Evolutionary conservation across 2,113 vertebrate species (phyloP).

Genomic region (Ciconia maguari): DNA sequence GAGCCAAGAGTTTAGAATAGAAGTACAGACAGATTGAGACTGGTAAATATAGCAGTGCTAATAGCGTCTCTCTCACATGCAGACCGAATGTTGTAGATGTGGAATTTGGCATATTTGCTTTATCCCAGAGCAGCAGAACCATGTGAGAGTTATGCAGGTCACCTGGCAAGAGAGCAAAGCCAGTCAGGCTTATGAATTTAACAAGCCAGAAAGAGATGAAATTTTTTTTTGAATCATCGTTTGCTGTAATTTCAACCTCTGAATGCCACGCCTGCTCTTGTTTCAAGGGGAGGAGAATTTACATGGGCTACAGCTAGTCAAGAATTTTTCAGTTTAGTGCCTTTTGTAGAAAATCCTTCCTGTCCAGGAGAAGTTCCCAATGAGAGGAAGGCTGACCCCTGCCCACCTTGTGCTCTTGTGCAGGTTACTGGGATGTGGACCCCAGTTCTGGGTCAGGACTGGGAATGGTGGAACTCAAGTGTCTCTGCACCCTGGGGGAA

Average conservation of each 20-base stretch:
- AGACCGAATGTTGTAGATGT: neutral
- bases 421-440: neutral
- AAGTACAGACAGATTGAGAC: constrained; percentile 2
- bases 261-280: neutral
- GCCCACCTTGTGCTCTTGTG: neutral
- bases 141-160: neutral
- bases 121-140: neutral
- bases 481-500: neutral
- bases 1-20: constrained; percentile 21
- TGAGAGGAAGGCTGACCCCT: neutral
- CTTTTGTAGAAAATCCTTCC: neutral
- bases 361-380: neutral
- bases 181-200: neutral
- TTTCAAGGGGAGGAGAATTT: neutral
- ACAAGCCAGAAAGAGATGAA: neutral
- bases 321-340: neutral
- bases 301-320: neutral
- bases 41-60: neutral
- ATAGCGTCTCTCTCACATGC: neutral
- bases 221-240: no score
- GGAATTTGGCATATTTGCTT: neutral
- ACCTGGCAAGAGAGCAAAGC: neutral
- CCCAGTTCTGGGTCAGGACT: neutral
- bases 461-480: neutral
- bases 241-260: neutral